These are phyloP conservation scores for Sclerurus mexicanus DNA, from an alignment of 2,113 vertebrate species.

Conservation along the genomic window DNA sequence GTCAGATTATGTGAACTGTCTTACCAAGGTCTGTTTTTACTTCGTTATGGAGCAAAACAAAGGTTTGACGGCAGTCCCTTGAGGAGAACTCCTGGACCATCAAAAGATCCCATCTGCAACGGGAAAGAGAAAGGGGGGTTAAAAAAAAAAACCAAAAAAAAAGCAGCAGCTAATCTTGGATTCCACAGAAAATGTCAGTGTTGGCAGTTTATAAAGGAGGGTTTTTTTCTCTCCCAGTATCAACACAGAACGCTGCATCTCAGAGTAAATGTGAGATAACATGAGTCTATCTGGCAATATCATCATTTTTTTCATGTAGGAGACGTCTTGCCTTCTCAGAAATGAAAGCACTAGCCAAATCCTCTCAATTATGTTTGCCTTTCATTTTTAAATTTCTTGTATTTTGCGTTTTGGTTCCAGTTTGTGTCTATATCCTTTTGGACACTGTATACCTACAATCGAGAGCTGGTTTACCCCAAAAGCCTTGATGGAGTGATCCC, in stretches of 20 bases:
- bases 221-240: not conserved
- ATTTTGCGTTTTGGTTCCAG: slow-evolving; percentile 55
- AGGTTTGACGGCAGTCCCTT: not conserved
- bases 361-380: not conserved
- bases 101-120: not conserved
- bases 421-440: slow-evolving; percentile 88
- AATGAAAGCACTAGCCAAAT: not conserved
- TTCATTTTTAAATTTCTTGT: not conserved
- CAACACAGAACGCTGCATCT: not conserved
- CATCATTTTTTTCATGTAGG: not conserved
- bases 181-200: not conserved
- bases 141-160: no score
- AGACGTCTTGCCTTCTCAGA: not conserved
- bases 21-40: not conserved
- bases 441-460: slow-evolving; percentile 82
- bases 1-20: not conserved
- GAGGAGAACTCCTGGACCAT: not conserved
- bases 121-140: not conserved
- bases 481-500: slow-evolving; percentile 81
- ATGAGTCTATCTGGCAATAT: not conserved
- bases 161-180: not conserved
- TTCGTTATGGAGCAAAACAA: not conserved
- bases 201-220: not conserved
- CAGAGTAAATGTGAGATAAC: not conserved
- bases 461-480: slow-evolving; percentile 85